Conservation (phyloP, 2,113 vertebrate species). For the Dromaius novaehollandiae region DNA sequence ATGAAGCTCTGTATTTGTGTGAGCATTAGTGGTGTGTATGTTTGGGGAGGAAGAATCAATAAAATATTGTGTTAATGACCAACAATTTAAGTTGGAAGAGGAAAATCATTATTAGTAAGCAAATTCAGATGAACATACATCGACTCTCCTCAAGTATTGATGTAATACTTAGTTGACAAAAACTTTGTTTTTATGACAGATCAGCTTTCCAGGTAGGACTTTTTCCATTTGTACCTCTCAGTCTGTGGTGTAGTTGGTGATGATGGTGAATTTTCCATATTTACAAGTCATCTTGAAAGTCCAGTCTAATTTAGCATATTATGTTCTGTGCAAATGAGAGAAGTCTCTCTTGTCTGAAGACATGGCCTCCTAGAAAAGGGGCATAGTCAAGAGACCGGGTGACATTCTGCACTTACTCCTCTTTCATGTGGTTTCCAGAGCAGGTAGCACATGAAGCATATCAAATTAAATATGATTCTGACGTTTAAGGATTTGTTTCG, state of each 20-base stretch:
- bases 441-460: background rate
- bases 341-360: background rate
- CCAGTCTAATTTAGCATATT: accelerated
- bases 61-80: background rate
- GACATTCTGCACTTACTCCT: background rate
- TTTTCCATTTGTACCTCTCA: background rate
- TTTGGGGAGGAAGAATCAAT: background rate
- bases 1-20: background rate
- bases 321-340: background rate
- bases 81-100: background rate
- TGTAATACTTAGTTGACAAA: background rate
- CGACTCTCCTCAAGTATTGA: background rate
- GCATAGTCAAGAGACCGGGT: background rate
- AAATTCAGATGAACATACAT: background rate
- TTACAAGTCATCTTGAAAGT: background rate
- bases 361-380: background rate
- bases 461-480: background rate
- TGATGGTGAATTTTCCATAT: background rate
- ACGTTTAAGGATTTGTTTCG: background rate
- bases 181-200: background rate
- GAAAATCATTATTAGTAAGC: background rate
- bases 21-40: background rate
- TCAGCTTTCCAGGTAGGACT: background rate
- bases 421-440: background rate
- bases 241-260: background rate